phyloP scores from a whole-genome alignment of 2,888 invertebrate species.

The Hanleya hanleyi region DNA sequence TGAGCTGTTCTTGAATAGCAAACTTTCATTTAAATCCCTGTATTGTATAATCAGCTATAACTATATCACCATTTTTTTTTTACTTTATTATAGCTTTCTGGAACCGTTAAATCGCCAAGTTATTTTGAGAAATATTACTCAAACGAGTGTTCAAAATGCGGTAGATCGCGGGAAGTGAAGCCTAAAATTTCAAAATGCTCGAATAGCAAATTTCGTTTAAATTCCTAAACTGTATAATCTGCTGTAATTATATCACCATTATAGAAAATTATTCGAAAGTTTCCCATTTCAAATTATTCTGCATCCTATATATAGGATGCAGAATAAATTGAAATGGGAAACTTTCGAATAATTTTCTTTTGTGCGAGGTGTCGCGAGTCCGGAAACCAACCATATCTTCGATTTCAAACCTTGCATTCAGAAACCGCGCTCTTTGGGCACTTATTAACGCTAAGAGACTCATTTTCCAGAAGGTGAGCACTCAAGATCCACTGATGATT shows the following conservation, averaged over 20 bases:
- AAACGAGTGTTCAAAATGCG: no score
- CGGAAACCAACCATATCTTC: not conserved
- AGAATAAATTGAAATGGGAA: not conserved
- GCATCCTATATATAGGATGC: not conserved
- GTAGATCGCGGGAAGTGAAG: no score
- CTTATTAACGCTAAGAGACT: not conserved
- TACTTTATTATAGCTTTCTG: no score
- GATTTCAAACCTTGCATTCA: not conserved
- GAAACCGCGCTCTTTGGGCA: not conserved
- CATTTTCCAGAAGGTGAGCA: not conserved
- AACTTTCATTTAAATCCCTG: not conserved
- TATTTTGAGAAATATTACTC: no score
- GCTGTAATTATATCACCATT: not conserved
- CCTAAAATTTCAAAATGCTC: no score
- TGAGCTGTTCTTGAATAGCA: not conserved
- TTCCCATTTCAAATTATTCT: not conserved
- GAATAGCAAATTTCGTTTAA: not conserved
- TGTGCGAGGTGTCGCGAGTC: not conserved
- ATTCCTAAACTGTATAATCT: not conserved
- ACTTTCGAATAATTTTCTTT: not conserved
- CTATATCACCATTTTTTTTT: no score
- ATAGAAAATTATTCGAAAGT: not conserved
- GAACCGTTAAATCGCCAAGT: no score
- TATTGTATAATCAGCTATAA: not conserved
- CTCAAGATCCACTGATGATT: not conserved